Base-by-base conservation (phyloP, 2,113 vertebrate species). In the Xerus inauris region DNA sequence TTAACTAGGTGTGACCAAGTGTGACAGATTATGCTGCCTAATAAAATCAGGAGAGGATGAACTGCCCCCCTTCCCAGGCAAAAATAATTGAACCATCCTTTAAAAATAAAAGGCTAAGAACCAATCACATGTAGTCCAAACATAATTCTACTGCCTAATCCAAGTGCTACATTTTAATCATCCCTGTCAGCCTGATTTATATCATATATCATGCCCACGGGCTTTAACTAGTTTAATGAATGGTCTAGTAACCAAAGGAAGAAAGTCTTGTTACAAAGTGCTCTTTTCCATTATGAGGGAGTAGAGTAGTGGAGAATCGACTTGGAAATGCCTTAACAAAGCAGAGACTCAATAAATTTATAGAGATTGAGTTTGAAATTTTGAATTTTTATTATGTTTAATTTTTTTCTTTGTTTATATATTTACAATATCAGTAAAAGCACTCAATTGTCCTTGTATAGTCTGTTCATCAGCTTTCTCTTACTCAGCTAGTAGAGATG, bases 361-460 rank as follows among this genome's bases (percentile, higher is more conserved):
- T 69, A 87, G 5, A 35, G 69, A 62, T 62, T 62, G 24, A 51
- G 8, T 64, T 69, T 86, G 20, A 91, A 89, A 71, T 87, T 91
- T 95, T 80, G 47, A 88, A 62, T 83, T 77, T 92, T 80, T 22
- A 80, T 76, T 64, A 65, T 38, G 47, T 86, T 92, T 59, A 51
- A 42, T 67, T 87, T 81, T 69, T 89, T 79, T 51, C 28, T 81
- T 24, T 51, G 14, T 51, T 84, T 80, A n/a, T 47, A 16, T 65
- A 49, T 65, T 73, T 86, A 30, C 47, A 67, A 40, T 40, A 54
- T 40, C 73, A 72, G 13, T 87, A 75, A 69, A 76, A 84, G 76
- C 11, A 81, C 6, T n/a, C 35, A 73, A 7, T 45, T 94, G 24
- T 28, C 87, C 75, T 83, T 57, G 22, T 38, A 2, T 47, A 38